Evolutionary conservation across 2,797 vertebrate species (phyloP).

Genomic region (Pseudochirops corinnae): DNA sequence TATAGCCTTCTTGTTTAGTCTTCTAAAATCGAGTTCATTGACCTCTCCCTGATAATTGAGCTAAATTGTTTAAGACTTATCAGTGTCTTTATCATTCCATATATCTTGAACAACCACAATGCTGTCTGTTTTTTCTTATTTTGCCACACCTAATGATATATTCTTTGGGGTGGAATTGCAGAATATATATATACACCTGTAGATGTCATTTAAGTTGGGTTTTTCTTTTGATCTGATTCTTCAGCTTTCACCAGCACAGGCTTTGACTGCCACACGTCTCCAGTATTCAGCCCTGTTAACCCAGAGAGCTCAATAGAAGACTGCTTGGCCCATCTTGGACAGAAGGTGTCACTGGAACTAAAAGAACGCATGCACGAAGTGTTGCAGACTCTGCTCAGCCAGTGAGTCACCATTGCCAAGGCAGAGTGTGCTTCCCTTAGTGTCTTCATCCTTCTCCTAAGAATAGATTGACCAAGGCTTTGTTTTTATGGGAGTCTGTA

Average conservation of each 20-base stretch:
- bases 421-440: constrained; percentile 50
- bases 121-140: neutral
- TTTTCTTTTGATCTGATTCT: constrained; percentile 57
- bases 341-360: constrained; percentile 88
- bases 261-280: constrained; percentile 92
- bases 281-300: constrained; percentile 92
- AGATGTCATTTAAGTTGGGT: neutral
- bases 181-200: neutral
- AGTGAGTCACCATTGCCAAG: constrained; percentile 87
- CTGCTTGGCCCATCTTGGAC: constrained; percentile 90
- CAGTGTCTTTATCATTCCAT: constrained; percentile 3
- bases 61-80: neutral
- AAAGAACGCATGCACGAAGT: constrained; percentile 88
- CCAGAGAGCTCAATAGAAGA: constrained; percentile 94
- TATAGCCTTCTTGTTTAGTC: constrained; percentile 26
- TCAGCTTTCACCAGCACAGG: constrained; percentile 90
- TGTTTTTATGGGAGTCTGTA: neutral
- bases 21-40: constrained; percentile 14
- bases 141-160: neutral
- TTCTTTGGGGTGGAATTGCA: neutral
- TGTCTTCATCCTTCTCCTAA: neutral
- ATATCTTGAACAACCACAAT: neutral
- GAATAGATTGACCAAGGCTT: constrained; percentile 3
- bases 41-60: constrained; percentile 19
- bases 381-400: constrained; percentile 88